A percentile compares a stretch with the other conserved stretches of the same genome.
These are phyloP conservation scores for Conopomorpha cramerella DNA, from an alignment of 1,140 invertebrate genomes.

Conservation along the genomic window DNA sequence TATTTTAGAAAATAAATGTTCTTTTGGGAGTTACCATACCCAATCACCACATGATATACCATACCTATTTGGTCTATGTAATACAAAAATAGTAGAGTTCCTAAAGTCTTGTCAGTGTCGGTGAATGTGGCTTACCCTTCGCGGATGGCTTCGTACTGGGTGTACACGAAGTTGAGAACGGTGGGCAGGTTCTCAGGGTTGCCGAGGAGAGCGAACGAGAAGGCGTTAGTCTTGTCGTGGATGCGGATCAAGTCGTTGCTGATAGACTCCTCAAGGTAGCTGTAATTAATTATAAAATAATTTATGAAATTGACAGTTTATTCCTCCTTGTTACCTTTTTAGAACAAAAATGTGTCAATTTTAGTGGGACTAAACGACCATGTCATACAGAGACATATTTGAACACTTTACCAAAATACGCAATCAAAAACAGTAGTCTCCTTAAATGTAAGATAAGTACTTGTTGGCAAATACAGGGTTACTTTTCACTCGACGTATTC, in stretches of 20 bases:
- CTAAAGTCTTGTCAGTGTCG: not conserved
- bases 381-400: slow-evolving; percentile 71
- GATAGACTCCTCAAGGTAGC: slow-evolving; percentile 28
- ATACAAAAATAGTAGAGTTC: not conserved
- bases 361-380: slow-evolving; percentile 62
- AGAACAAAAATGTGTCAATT: no score
- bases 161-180: slow-evolving; percentile 27
- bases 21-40: no score
- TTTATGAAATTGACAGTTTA: slow-evolving; percentile 20
- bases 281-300: no score
- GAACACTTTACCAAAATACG: slow-evolving; percentile 6
- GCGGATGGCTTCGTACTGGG: slow-evolving; percentile 20
- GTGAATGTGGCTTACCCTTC: slow-evolving; percentile 12
- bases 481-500: no score
- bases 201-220: slow-evolving; percentile 32
- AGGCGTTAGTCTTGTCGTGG: slow-evolving; percentile 42
- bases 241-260: slow-evolving; percentile 30
- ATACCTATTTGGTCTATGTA: no score
- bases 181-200: slow-evolving; percentile 27
- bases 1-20: no score
- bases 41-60: no score
- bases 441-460: no score
- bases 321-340: slow-evolving; percentile 40
- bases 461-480: no score
- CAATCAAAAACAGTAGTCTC: no score